Evolutionary conservation across 2,113 vertebrate genomes (phyloP), one percentile per base, ranked within the genome.

Genomic region (Silurus asotus): DNA sequence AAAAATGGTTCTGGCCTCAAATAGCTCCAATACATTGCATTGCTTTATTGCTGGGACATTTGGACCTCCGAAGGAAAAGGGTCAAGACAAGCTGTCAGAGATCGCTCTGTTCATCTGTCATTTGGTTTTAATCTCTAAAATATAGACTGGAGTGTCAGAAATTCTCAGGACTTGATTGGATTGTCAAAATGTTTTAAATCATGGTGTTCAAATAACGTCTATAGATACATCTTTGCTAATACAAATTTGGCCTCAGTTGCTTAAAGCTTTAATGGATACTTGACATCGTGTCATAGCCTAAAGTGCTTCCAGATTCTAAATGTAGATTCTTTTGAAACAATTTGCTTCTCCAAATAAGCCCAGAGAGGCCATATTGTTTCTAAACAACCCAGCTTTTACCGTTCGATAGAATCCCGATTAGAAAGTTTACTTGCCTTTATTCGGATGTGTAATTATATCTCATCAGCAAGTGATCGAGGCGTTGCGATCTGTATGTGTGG

Each of bases 31-130:
- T 79, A 45, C 14, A 69, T 28, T 48, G 53, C 13, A 74, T 84
- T 69, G 94, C 94, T 93, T 94, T 94, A 90, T 94, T 90, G 92
- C 1, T 6, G 90, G 83, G 92, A 92, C 93, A 93, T 93, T 93
- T 94, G 94, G 89, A 91, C 91, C 92, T 92, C 88, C 90, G 93
- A 89, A 90, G 80, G 92, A 89, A 91, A 85, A 88, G 84, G 86
- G 87, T 92, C 92, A 67, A 89, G 88, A 90, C 89, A 90, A 89
- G 86, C 89, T 90, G 90, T 88, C 90, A 88, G 78, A 89, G 85
- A 90, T 80, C 86, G 83, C 82, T 84, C 61, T 62, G n/a, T 91
- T 83, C 58, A 81, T 84, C 72, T 20, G 0, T 8, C 95, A 95
- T 69, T 69, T 76, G n/a, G 64, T 86, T 84, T 77, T 79, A 96